A percentile compares a stretch with the other conserved stretches of the same genome.
Evolutionary conservation across 2,113 vertebrate genomes (phyloP).

Genomic region (Cyanistes caeruleus): DNA sequence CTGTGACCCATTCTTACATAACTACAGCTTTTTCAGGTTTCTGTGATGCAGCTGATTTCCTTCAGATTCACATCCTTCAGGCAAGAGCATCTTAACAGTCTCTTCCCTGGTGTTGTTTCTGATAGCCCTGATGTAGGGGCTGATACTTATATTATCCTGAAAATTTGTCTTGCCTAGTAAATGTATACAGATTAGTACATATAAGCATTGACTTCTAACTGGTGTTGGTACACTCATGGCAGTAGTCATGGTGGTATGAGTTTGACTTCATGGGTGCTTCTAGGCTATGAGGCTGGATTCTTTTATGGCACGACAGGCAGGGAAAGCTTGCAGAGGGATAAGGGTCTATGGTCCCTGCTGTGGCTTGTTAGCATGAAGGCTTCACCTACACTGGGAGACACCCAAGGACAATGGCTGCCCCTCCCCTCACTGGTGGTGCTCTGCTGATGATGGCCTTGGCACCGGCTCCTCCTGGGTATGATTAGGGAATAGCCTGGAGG

Average conservation of each 20-base stretch:
- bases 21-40: neutral
- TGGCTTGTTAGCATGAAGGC: neutral
- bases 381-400: neutral
- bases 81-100: too few species aligned
- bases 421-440: neutral
- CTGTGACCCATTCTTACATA: neutral
- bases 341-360: neutral
- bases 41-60: neutral
- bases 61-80: neutral
- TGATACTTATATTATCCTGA: neutral
- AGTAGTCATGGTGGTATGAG: too few species aligned
- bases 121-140: neutral
- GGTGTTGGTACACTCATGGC: neutral
- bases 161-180: neutral
- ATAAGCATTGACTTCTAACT: neutral
- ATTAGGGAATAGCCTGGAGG: neutral
- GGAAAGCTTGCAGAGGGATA: neutral
- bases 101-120: neutral
- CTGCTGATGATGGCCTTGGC: fast-evolving
- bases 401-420: fast-evolving
- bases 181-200: fast-evolving
- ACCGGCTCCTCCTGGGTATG: neutral
- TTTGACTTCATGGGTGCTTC: neutral
- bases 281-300: neutral
- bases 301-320: neutral